Evolutionary conservation across 2,888 invertebrate species (phyloP), one percentile per base, ranked within the genome.

Genomic region (Empis livida): DNA sequence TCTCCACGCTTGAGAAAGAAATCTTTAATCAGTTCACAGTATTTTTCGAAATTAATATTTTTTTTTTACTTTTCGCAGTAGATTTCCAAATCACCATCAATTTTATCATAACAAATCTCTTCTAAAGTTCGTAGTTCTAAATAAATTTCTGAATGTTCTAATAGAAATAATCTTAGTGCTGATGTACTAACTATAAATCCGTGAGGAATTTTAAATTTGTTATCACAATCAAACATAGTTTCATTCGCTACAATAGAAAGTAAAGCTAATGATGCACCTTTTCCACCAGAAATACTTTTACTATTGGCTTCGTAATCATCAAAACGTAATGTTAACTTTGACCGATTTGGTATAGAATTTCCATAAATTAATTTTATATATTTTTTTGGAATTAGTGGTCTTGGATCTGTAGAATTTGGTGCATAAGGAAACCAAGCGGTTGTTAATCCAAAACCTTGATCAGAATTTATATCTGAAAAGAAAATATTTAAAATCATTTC

Each of bases 231-330:
- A 56, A 43, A 69, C 55, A 15, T 4, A 64, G 8, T 20, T 23
- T 41, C 23, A 23, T 62, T 15, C 10, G 14, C 3, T 8, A 13
- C 31, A 30, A 13, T 14, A 10, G 72, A 65, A 42, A 89, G 67
- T 37, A 80, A 63, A 0, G 84, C 84, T 13, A 90, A 65, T 3
- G 88, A 87, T 2, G 82, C 78, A 10, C 84, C 88, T 65, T 89
- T 90, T 1, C 87, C 88, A 0, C 90, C 90, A 0, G 83, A 81
- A 10, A 81, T 62, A 10, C 65, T 61, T 1, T 76, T 65, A 51
- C 76, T 75, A 20, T 72, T 69, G 23, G 80, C 74, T 13, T 70
- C 70, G 1, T 60, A 58, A 11, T 72, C 71, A 9, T 68, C 64
- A 23, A 82, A 73, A 0, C 64, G 48, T 2, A 73, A 51, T 48